Base-by-base conservation (phyloP, 1,140 invertebrate genomes). In the Drosophila subpulchrella region DNA sequence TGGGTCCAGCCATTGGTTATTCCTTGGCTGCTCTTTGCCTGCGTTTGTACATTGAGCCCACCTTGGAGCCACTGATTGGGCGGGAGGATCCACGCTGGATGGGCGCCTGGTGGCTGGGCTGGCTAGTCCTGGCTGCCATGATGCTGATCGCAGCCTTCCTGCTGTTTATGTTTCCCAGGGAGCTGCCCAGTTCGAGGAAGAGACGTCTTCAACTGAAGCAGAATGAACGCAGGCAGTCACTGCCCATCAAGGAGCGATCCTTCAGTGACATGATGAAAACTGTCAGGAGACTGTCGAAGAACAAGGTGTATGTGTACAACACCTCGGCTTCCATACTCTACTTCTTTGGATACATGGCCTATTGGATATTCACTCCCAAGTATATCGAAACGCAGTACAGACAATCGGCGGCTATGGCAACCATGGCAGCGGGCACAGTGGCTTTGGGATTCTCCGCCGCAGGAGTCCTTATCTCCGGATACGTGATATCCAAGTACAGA, bases 21-120 rank as follows among this genome's bases (percentile, higher is more conserved):
- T 94, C 94, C 1, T 75, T 96, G 6, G 95, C 95, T 2, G 96
- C 95, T 0, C 93, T 95, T 30, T 94, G 95, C 46, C 89, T 96
- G 1, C 95, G 95, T 63, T 89, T 95, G 32, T 96, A 96, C 75
- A 95, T 96, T 34, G 94, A 94, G 30, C 95, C 95, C 2, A 92
- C 93, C 1, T 79, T 96, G 46, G 95, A 94, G 6, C 96, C 96
- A 2, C 94, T 94, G 0, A 96, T 96, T 24, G 93, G 92, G 7
- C 94, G 92, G 10, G 93, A 94, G 65, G 95, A 96, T 93, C 95
- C 95, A 2, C 93, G 95, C 68, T 96, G 96, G 96, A 73, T 96
- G 20, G 96, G 96, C 3, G 96, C 96, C n/a, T 97, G 96, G 96
- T 97, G 96, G 96, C 68, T 96, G n/a, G 97, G 97, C 24, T 97